Conservation (phyloP, 2,888 invertebrate genomes). For the Drosophila antonietae region DNA sequence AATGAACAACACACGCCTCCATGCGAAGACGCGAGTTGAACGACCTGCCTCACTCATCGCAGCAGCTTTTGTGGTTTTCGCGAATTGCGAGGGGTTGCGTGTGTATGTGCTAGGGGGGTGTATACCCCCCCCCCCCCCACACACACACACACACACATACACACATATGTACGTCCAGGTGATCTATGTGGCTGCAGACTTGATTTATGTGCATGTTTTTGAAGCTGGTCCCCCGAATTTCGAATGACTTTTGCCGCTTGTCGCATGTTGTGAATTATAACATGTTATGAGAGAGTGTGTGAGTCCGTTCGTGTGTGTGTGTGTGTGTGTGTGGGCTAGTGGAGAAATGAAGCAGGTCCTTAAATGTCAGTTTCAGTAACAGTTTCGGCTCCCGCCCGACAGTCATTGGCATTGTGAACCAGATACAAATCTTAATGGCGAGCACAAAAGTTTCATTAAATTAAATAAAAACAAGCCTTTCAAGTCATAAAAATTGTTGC, state of each 20-base stretch:
- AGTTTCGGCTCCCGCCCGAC: constrained; percentile 31
- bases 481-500: constrained; percentile 29
- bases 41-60: constrained; percentile 19
- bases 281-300: background rate
- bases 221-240: constrained; percentile 55
- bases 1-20: constrained; percentile 30
- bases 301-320: background rate
- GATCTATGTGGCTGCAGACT: constrained; percentile 59
- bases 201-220: constrained; percentile 66
- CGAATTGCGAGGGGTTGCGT: constrained; percentile 6
- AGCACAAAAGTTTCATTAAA: constrained; percentile 17
- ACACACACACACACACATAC: background rate
- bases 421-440: constrained; percentile 56
- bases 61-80: constrained; percentile 15
- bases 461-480: constrained; percentile 24
- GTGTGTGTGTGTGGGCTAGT: constrained; percentile 12
- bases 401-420: constrained; percentile 33
- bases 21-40: constrained; percentile 24
- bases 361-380: constrained; percentile 39
- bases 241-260: constrained; percentile 51
- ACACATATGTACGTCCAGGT: constrained; percentile 24
- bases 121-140: too few species aligned
- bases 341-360: constrained; percentile 42
- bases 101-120: background rate
- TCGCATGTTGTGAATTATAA: constrained; percentile 55